Evolutionary conservation across 2,888 invertebrate genomes (phyloP).

Genomic region (Ennomos quercinarius): DNA sequence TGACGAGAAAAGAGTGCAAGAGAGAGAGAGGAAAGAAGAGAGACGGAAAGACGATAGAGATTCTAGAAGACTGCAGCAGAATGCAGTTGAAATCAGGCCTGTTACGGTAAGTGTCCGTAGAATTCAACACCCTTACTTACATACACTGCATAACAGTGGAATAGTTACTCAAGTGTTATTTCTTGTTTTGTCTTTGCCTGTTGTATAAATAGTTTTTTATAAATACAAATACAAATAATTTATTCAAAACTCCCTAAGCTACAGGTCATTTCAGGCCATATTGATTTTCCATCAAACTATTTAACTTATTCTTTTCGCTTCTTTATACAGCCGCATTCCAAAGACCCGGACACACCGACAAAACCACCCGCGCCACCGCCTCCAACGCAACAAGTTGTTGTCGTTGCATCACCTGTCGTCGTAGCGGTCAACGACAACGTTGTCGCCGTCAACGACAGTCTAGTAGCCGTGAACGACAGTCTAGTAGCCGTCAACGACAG

Average conservation of each 20-base stretch:
- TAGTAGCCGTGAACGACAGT: conserved; percentile 20
- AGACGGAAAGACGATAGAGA: conserved; percentile 48
- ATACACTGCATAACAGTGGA: no score
- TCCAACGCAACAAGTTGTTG: conserved; percentile 38
- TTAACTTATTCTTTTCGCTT: neutral
- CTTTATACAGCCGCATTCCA: conserved; percentile 47
- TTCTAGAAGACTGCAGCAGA: conserved; percentile 53
- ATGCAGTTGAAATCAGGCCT: conserved; percentile 69
- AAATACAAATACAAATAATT: no score
- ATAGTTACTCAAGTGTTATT: no score
- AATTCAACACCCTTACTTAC: no score
- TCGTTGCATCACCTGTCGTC: conserved; percentile 48
- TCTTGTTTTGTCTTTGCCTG: no score
- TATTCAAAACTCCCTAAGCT: no score
- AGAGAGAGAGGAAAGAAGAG: conserved; percentile 46
- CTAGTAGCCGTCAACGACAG: conserved; percentile 53
- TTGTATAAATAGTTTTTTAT: no score
- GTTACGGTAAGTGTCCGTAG: conserved; percentile 60
- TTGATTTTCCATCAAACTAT: neutral
- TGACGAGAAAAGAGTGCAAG: conserved; percentile 55
- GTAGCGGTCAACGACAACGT: conserved; percentile 53
- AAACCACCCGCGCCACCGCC: conserved; percentile 41
- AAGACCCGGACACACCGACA: conserved; percentile 42
- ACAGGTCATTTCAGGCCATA: no score
- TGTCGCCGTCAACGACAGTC: conserved; percentile 48